Evolutionary conservation across 1,140 invertebrate genomes (phyloP).

Genomic region (Ostrea denselamellosa): DNA sequence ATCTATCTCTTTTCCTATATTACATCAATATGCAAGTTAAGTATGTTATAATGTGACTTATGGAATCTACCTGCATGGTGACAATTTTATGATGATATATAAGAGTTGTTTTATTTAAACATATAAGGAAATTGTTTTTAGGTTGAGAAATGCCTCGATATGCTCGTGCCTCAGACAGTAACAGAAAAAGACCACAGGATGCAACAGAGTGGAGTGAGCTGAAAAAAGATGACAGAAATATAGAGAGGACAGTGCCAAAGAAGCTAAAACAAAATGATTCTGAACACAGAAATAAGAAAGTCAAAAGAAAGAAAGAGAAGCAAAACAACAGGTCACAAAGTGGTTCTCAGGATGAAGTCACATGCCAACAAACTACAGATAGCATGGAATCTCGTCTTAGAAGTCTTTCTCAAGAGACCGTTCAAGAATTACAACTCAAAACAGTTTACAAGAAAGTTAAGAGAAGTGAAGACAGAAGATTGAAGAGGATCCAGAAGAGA

Average conservation of each 20-base stretch:
- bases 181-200: conserved; percentile 49
- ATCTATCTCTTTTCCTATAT: too few relatives aligned
- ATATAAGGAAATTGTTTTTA: too few relatives aligned
- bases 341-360: background rate
- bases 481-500: conserved; percentile 56
- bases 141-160: conserved; percentile 55
- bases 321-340: background rate
- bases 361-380: background rate
- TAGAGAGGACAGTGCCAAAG: background rate
- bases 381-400: background rate
- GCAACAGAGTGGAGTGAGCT: conserved; percentile 53
- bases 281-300: background rate
- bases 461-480: conserved; percentile 59
- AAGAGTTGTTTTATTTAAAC: too few relatives aligned
- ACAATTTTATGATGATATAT: too few relatives aligned
- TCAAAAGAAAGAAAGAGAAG: background rate
- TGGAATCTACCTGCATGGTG: too few relatives aligned
- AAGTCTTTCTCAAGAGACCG: conserved; percentile 18
- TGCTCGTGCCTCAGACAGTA: conserved; percentile 51
- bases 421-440: conserved; percentile 44
- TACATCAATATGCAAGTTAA: too few relatives aligned
- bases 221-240: background rate
- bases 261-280: background rate
- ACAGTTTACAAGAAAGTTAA: conserved; percentile 51
- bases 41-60: too few relatives aligned